A percentile compares a stretch with the other conserved stretches of the same genome.
These are phyloP conservation scores for Aspidiotus rigidus DNA, from an alignment of 2,888 invertebrate genomes.

Conservation along the genomic window DNA sequence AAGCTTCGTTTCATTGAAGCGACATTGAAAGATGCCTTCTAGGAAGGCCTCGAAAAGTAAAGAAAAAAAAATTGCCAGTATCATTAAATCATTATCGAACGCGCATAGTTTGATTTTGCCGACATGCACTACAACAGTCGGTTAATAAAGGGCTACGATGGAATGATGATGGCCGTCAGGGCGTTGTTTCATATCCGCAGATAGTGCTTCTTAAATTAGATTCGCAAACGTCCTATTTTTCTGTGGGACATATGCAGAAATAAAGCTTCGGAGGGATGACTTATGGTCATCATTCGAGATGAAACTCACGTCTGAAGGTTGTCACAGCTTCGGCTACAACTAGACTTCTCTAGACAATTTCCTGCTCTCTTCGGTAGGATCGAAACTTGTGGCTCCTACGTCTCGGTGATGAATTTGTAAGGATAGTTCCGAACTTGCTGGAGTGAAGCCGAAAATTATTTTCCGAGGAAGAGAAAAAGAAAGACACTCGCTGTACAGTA, in stretches of 20 bases:
- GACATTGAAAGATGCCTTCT: slow-evolving; percentile 29
- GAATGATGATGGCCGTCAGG: slow-evolving; percentile 1
- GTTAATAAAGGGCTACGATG: slow-evolving; percentile 19
- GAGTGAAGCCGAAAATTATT: no score
- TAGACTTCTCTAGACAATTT: no score
- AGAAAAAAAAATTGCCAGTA: slow-evolving; percentile 21
- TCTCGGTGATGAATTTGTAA: no score
- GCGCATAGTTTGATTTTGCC: no score
- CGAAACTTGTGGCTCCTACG: no score
- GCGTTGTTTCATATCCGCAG: neutral
- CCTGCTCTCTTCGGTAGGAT: no score
- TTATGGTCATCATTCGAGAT: neutral
- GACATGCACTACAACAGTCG: neutral
- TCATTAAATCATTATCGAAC: slow-evolving; percentile 15
- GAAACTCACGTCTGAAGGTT: no score
- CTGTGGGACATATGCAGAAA: neutral
- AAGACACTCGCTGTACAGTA: no score
- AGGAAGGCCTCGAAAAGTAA: slow-evolving; percentile 22
- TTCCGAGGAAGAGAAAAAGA: no score
- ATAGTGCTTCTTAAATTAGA: slow-evolving; percentile 13
- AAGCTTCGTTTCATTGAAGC: slow-evolving; percentile 26
- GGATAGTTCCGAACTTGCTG: no score
- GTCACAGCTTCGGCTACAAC: no score
- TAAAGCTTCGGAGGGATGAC: no score
- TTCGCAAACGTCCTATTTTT: neutral